A percentile compares a stretch with the other conserved stretches of the same genome.
phyloP scores from a whole-genome alignment of 53 echinoderm and acorn worm species.

The Crossaster papposus region DNA sequence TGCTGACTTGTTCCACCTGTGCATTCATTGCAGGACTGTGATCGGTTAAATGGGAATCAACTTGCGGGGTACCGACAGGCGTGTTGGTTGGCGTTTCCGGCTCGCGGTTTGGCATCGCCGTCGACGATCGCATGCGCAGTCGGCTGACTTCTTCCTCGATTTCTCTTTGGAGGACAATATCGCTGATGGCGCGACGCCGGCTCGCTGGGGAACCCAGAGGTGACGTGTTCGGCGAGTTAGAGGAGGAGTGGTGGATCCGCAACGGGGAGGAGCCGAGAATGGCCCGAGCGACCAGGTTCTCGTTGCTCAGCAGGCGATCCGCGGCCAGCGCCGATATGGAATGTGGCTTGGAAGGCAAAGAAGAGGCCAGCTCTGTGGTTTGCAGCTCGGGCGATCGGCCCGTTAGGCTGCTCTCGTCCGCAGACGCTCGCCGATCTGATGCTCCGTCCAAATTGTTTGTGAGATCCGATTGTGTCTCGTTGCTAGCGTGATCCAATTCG shows the following conservation, averaged over 20 bases:
- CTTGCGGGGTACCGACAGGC: constrained; percentile 45
- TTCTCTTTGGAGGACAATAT: constrained; percentile 78
- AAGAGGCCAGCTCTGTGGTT: constrained; percentile 20
- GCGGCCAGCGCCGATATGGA: constrained; percentile 47
- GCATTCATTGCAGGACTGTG: too few species aligned
- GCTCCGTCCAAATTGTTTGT: not conserved
- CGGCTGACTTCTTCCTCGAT: constrained; percentile 80
- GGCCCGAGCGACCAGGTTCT: constrained; percentile 44
- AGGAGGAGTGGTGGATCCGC: constrained; percentile 9
- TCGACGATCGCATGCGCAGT: constrained; percentile 73
- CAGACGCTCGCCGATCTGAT: not conserved
- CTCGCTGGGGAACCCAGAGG: constrained; percentile 63
- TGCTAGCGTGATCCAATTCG: constrained; percentile 5
- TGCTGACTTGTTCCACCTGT: not conserved
- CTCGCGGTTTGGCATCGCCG: constrained; percentile 38
- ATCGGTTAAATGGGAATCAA: constrained; percentile 12
- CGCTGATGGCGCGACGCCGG: constrained; percentile 74
- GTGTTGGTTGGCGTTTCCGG: constrained; percentile 54
- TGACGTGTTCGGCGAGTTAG: not conserved
- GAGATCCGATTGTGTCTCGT: not conserved
- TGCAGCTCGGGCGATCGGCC: not conserved
- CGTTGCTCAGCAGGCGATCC: constrained; percentile 57
- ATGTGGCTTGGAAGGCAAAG: constrained; percentile 36
- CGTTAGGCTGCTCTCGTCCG: not conserved
- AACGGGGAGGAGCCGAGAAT: constrained; percentile 29